Base-by-base conservation (phyloP, 2,113 vertebrate species). In the Gnathonemus echidnorhynchus region DNA sequence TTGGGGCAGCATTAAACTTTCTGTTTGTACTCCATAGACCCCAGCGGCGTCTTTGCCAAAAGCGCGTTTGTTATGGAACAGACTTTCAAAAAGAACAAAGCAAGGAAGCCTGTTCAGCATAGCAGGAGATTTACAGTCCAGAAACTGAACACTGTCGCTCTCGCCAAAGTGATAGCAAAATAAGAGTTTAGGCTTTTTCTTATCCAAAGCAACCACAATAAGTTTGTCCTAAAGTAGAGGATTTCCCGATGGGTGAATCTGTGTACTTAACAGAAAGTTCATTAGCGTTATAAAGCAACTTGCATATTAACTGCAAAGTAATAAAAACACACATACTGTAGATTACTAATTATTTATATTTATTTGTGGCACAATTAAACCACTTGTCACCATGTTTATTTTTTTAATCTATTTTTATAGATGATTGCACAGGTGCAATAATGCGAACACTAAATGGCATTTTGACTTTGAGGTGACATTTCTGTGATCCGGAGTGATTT, bases 101-200 rank as follows among this genome's bases (percentile, higher is more conserved):
- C 49, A 53, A 87, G 86, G 86, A 52, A 87, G 86, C 86, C 50
- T 53, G 49, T 87, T 52, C 86, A 87, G 86, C 50, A 35, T 19
- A 10, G 50, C 49, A 87, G 31, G 31, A 87, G 86, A 53, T 35
- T 87, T 87, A 87, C n/a, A 49, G 11, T 56, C 50, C 50, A 53
- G 27, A 53, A 31, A 3, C 86, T 27, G 35, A 80, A 80, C 35
- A 53, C 50, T 53, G 86, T 11, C 48, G 50, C 48, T 80, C 74
- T 42, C 4, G 35, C 35, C 15, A 13, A 42, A 87, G 17, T 87
- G 50, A 87, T 87, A 15, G 11, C 50, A 87, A 53, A 87, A 35
- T 87, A 50, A 87, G 17, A 53, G 13, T 87, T 87, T 17, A 19
- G 48, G 46, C 46, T 46, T 46, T 85, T 24, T 84, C 15, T 77